Evolutionary conservation across 2,888 invertebrate genomes (phyloP), one percentile per base, ranked within the genome.

Genomic region (Mamestra brassicae): DNA sequence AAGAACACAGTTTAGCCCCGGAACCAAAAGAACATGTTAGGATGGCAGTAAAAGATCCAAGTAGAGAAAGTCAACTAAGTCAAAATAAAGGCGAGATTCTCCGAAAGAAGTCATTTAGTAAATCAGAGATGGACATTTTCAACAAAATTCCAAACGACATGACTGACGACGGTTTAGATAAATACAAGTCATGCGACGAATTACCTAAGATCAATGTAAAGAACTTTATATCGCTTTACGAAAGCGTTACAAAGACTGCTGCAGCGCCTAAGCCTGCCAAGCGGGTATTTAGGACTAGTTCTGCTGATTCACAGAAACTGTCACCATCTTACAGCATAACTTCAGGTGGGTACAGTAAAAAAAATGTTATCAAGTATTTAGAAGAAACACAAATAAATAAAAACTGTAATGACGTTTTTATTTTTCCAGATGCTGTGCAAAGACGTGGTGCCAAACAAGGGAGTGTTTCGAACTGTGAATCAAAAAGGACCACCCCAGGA

Each of bases 51-150:
- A 87, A 86, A 78, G 87, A 90, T 65, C 83, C 85, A 7, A 89
- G 87, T 63, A 88, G 85, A 38, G 87, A 88, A 71, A 87, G 73
- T 71, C 80, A 87, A 67, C 36, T 52, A 36, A 71, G 6, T 42
- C 58, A 10, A 63, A 72, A 50, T 15, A 79, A 76, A 63, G 58
- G 68, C 6, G 88, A 88, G 45, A 74, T 83, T 71, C 86, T 94
- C n/a, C 89, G 92, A 7, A 94, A 92, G 86, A 91, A 92, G 65
- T 94, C 93, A 15, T 92, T 94, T n/a, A 96, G 96, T 81, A 96
- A 94, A 88, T 96, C 96, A 38, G 96, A 96, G 91, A 95, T 95
- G 96, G 96, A 96, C 74, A 95, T 96, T 85, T 96, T 96, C 70
- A 96, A 90, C 73, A 96, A 95, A 91, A 81, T 90, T n/a, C 83